These are phyloP conservation scores for Tringa solitaria DNA, from an alignment of 2,113 vertebrate species.

Conservation along the genomic window DNA sequence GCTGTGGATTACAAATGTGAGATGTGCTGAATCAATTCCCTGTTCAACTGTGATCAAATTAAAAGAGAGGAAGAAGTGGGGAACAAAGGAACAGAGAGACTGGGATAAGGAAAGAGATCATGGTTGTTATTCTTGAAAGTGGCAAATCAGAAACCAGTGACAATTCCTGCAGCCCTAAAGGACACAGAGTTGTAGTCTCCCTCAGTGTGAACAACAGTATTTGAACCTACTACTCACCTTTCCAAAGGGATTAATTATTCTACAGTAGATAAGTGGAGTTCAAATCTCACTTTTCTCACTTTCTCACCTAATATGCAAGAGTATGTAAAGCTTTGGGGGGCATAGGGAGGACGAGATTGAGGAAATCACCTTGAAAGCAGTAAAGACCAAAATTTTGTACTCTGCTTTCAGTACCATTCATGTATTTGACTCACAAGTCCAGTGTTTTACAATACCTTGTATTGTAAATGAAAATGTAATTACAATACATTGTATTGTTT, in stretches of 20 bases:
- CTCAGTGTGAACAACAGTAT: not conserved
- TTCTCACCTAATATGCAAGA: not conserved
- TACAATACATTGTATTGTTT: not conserved
- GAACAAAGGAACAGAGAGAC: not conserved
- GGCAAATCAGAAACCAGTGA: not conserved
- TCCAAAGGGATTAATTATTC: not conserved
- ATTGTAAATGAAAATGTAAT: not conserved
- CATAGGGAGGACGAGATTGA: not conserved
- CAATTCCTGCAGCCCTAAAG: not conserved
- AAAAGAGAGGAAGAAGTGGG: not conserved
- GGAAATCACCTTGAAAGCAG: not conserved
- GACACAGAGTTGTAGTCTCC: not conserved
- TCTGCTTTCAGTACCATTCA: not conserved
- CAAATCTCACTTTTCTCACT: not conserved
- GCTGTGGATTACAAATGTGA: not conserved
- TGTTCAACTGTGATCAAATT: not conserved
- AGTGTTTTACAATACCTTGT: not conserved
- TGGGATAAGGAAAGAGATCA: not conserved
- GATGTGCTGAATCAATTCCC: not conserved
- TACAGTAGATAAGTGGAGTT: not conserved
- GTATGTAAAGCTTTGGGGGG: not conserved
- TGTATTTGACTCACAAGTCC: rapidly evolving
- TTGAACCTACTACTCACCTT: not conserved
- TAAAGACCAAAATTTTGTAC: not conserved
- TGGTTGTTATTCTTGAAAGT: not conserved